Conservation (phyloP, 1,140 invertebrate genomes). For the Portunus trituberculatus region DNA sequence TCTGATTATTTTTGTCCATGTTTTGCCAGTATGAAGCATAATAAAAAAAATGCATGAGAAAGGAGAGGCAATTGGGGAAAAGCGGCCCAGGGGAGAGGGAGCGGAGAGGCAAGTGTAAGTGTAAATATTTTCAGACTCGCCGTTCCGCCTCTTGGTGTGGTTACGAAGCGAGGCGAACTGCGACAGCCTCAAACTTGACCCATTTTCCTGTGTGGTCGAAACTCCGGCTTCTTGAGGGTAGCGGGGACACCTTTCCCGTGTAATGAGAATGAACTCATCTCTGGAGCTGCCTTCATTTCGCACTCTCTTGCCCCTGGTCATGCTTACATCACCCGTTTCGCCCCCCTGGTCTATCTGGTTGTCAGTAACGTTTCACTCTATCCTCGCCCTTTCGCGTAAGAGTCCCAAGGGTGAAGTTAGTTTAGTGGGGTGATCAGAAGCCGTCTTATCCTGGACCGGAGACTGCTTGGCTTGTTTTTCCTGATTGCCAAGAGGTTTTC, state of each 20-base stretch:
- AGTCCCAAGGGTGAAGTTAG: neutral
- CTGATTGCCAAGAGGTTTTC: conserved; percentile 1
- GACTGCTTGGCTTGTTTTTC: neutral
- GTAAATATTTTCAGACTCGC: neutral
- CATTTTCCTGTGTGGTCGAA: neutral
- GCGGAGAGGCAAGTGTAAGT: too few species aligned
- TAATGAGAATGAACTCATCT: conserved; percentile 4
- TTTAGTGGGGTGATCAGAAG: neutral
- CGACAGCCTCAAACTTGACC: neutral
- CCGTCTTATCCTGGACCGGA: neutral
- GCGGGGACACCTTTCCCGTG: neutral
- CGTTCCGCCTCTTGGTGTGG: neutral
- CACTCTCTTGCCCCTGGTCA: neutral
- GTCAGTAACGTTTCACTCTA: neutral
- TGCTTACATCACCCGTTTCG: neutral
- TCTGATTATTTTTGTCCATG: too few species aligned
- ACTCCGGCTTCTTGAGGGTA: neutral
- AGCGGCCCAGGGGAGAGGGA: too few species aligned
- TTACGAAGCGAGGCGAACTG: neutral
- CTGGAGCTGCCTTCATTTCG: neutral
- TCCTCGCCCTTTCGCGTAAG: neutral
- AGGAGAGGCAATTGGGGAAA: too few species aligned
- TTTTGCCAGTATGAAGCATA: too few species aligned
- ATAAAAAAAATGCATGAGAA: too few species aligned
- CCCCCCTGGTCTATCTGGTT: neutral